Evolutionary conservation across 2,888 invertebrate species (phyloP).

Genomic region (Papilio protenor): DNA sequence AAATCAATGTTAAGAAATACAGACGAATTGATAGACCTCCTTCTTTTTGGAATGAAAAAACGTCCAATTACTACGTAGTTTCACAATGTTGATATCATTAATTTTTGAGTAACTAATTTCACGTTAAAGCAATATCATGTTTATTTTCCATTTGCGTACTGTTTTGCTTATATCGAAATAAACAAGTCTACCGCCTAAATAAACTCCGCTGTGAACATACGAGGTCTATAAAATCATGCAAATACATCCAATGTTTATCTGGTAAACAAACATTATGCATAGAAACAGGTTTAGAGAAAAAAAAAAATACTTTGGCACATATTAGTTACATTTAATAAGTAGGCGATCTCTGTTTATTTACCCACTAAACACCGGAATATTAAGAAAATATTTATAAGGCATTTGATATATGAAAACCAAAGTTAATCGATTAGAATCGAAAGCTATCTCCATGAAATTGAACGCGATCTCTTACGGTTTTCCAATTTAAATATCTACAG

Average conservation of each 20-base stretch:
- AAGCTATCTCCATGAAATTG: neutral
- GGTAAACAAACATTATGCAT: neutral
- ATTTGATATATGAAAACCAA: neutral
- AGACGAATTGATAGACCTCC: too few relatives aligned
- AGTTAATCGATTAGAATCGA: neutral
- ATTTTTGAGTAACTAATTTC: constrained; percentile 1
- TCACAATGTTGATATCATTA: neutral
- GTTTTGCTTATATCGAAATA: constrained; percentile 17
- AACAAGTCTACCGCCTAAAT: constrained; percentile 15
- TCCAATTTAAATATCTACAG: neutral
- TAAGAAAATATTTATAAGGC: neutral
- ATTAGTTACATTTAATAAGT: too few relatives aligned
- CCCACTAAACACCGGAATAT: too few relatives aligned
- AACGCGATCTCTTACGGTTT: neutral
- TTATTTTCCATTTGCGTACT: constrained; percentile 29
- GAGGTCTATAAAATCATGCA: neutral
- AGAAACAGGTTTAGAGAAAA: neutral
- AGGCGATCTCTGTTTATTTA: too few relatives aligned
- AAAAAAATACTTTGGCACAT: neutral
- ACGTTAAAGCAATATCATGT: constrained; percentile 15
- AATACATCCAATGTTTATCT: constrained; percentile 19
- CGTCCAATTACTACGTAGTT: neutral
- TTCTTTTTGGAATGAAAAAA: neutral
- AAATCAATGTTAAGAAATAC: too few relatives aligned
- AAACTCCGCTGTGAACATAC: constrained; percentile 6